Conservation (phyloP, 2,797 vertebrate species). For the Sus cebifrons region DNA sequence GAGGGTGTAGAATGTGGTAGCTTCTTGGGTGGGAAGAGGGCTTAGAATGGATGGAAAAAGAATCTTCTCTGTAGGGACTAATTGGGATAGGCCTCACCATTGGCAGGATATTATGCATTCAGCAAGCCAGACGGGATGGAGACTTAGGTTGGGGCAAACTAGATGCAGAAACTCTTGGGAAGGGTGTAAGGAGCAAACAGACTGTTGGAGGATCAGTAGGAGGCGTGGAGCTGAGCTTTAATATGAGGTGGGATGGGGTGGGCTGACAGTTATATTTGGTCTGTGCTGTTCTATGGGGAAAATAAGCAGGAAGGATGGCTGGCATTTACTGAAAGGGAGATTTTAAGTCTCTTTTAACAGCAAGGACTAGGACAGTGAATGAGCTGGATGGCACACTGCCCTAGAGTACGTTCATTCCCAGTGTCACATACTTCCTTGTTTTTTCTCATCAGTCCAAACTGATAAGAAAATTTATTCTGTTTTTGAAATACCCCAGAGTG, state of each 20-base stretch:
- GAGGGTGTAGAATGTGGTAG: constrained; percentile 13
- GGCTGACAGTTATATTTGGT: neutral
- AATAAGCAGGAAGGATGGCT: neutral
- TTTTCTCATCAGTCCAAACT: constrained; percentile 39
- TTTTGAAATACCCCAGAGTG: neutral
- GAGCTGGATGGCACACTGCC: neutral
- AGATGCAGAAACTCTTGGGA: constrained; percentile 3
- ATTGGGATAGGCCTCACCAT: neutral
- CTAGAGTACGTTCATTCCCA: neutral
- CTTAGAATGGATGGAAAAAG: neutral
- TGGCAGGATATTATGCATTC: neutral
- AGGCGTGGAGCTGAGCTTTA: neutral
- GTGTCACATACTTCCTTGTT: neutral
- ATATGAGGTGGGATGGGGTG: neutral
- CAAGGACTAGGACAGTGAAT: neutral
- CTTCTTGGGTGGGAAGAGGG: constrained; percentile 15
- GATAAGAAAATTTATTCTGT: constrained; percentile 28
- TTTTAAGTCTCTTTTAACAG: constrained; percentile 1
- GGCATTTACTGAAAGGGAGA: neutral
- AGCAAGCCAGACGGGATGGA: neutral
- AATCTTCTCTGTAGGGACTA: neutral
- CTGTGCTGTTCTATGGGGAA: neutral
- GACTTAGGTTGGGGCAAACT: neutral
- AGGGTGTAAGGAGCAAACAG: neutral
- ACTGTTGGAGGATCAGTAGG: neutral